These are phyloP conservation scores for Atrina japonica DNA, from an alignment of 2,888 invertebrate species.

Conservation along the genomic window DNA sequence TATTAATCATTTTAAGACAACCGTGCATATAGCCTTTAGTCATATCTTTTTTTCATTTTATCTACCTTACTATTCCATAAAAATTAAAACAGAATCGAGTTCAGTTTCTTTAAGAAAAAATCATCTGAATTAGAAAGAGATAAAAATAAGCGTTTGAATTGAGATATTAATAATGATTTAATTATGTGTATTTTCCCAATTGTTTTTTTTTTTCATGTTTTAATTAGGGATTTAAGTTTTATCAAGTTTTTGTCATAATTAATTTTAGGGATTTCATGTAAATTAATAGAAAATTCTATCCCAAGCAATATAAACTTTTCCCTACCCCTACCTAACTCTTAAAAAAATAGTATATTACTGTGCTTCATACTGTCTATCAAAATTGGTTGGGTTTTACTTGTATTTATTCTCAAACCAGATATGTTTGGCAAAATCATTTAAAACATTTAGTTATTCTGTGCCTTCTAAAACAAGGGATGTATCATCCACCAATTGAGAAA, in stretches of 20 bases:
- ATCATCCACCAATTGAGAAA: constrained; percentile 1
- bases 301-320: constrained; percentile 4
- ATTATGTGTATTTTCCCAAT: constrained; percentile 6
- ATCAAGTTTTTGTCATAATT: constrained; percentile 2
- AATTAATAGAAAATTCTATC: constrained; percentile 11
- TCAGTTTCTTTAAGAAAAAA: not conserved
- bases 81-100: not conserved
- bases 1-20: constrained; percentile 6
- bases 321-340: not conserved
- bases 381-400: not conserved
- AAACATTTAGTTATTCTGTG: not conserved
- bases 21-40: not conserved
- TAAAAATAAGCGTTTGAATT: not conserved
- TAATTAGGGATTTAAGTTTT: not conserved
- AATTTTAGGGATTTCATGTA: constrained; percentile 7
- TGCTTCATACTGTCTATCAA: constrained; percentile 3
- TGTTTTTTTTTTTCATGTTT: too few relatives aligned
- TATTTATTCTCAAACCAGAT: not conserved
- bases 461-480: not conserved
- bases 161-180: not conserved
- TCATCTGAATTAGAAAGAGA: constrained; percentile 2
- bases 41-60: too few relatives aligned
- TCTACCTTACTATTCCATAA: constrained; percentile 10
- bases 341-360: not conserved
- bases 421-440: not conserved